phyloP scores from a whole-genome alignment of 2,888 invertebrate species.

The Microdon myrmicae region DNA sequence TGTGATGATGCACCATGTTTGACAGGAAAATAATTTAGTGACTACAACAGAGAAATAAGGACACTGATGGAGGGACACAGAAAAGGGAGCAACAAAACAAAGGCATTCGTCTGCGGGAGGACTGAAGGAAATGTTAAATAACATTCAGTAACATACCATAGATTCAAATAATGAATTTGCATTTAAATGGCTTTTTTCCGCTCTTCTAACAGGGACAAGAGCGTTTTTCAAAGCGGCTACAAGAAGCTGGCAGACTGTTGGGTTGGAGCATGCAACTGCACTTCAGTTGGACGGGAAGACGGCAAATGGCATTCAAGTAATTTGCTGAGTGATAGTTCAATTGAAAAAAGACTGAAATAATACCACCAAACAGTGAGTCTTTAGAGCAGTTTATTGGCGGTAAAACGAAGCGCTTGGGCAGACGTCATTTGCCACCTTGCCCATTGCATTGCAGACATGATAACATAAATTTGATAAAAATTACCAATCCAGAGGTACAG shows the following conservation, averaged over 20 bases:
- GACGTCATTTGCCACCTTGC: too few relatives aligned
- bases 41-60: slow-evolving; percentile 30
- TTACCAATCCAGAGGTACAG: too few relatives aligned
- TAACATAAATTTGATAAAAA: too few relatives aligned
- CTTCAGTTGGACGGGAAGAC: slow-evolving; percentile 9
- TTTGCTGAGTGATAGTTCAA: slow-evolving; percentile 9
- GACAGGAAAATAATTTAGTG: slow-evolving; percentile 48
- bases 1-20: slow-evolving; percentile 44
- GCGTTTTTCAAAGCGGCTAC: slow-evolving; percentile 14
- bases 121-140: slow-evolving; percentile 44
- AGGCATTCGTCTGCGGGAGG: slow-evolving; percentile 6
- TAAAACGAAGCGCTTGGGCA: too few relatives aligned
- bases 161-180: slow-evolving; percentile 51
- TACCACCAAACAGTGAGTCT: too few relatives aligned
- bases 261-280: slow-evolving; percentile 28
- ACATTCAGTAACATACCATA: slow-evolving; percentile 44
- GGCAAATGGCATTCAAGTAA: slow-evolving; percentile 31
- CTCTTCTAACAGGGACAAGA: slow-evolving; percentile 20
- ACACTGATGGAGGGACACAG: slow-evolving; percentile 4
- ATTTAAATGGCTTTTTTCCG: slow-evolving; percentile 47
- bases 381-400: too few relatives aligned
- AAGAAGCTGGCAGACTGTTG: too few relatives aligned
- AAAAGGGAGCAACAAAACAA: slow-evolving; percentile 5
- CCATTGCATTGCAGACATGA: too few relatives aligned
- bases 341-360: too few relatives aligned